Evolutionary conservation across 1,140 invertebrate species (phyloP), one percentile per base, ranked within the genome.

Genomic region (Phocides pigmalion): DNA sequence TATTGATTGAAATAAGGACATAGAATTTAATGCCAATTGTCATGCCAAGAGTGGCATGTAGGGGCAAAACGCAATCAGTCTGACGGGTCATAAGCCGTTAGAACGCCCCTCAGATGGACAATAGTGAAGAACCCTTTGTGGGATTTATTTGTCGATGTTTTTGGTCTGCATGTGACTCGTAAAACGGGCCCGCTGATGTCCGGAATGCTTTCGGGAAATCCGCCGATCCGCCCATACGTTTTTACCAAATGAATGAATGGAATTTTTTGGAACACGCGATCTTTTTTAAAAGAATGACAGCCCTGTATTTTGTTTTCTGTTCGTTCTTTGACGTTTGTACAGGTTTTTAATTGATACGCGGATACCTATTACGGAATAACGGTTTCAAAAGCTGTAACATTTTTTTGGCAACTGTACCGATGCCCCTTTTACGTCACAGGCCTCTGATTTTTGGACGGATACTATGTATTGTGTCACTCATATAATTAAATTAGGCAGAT

Each of bases 91-190:
- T 62, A 50, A 44, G 20, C n/a, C 14, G 9, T 41, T 5, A 46
- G 41, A 70, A 63, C 59, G 62, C 59, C 51, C 54, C 50, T 39
- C 63, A 66, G 44, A 62, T 44, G 58, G 66, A 75, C 69, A 69
- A 75, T 69, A 72, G 69, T 69, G 58, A 71, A 67, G 66, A 61
- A 62, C 58, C 66, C 66, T 74, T 75, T 72, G 68, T 68, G 66
- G 41, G 65, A 75, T 75, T 72, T 72, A 75, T 75, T 63, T 72
- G 73, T 69, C 67, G 64, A 72, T 75, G 69, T 72, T 72, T 74
- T 69, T 61, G 66, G 65, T 25, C 69, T 75, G 72, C 58, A 54
- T 54, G 37, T 72, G 69, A 75, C 63, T 75, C 62, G 28, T 68
- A 63, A 59, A 69, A 56, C 39, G 53, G n/a, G 17, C 17, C n/a